Base-by-base conservation (phyloP, 2,113 vertebrate species). In the Microtus pennsylvanicus region DNA sequence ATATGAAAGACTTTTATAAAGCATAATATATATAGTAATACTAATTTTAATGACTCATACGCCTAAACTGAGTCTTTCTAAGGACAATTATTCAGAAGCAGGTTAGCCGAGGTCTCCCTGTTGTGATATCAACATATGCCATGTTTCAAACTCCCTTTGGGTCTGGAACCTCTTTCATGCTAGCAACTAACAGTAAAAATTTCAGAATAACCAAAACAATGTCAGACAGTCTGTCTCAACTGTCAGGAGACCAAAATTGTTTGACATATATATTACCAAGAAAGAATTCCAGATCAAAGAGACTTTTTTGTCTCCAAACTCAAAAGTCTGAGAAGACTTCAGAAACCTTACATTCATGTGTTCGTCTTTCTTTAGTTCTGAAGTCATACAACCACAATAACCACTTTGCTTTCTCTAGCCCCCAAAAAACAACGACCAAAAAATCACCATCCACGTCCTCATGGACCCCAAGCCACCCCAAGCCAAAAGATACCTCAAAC, bases 371-470 rank as follows among this genome's bases (percentile, higher is more conserved):
- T 90, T 89, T 47, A 69, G 45, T 85, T 77, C 87, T 96, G 45
- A 21, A 93, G 10, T 90, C 22, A 8, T 55, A 22, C 42, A 88
- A 58, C 28, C 47, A 45, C 19, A 95, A 88, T 98, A 96, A 97
- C 90, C 65, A 95, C 81, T 94, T 94, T 98, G 94, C 83, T 96
- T 96, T 97, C 95, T 95, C 97, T 94, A 98, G 98, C 76, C 97
- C 89, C 95, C 72, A 96, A 97, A 97, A 63, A 50, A 67, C 17
- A 86, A 61, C 77, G 24, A 87, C 3, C 92, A 89, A 96, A 94
- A 92, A 88, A 69, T 45, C 97, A 58, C 28, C 97, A 58, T 70
- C 95, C 77, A 47, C 87, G 55, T 89, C 89, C 93, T 92, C 80
- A 90, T 22, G 97, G 83, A 93, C 76, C 50, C 77, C 97, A 97